phyloP scores from a whole-genome alignment of 2,113 vertebrate genomes.

The Colossoma macropomum region DNA sequence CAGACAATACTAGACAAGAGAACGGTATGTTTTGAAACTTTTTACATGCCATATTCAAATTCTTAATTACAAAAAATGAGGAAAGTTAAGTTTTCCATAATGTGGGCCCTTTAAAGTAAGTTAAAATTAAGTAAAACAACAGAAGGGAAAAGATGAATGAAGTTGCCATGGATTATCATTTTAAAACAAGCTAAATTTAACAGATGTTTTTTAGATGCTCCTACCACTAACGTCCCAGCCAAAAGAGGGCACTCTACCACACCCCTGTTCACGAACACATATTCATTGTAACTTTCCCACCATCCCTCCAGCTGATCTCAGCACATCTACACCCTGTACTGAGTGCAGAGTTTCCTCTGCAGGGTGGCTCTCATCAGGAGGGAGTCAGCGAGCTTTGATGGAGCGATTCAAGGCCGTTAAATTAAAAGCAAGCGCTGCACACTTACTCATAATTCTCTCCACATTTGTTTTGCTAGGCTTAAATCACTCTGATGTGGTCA shows the following conservation, averaged over 20 bases:
- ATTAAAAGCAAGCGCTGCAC: slow-evolving; percentile 31
- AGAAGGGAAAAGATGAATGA: no score
- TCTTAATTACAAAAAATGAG: no score
- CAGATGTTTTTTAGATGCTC: no score
- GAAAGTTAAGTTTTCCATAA: no score
- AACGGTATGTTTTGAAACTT: no score
- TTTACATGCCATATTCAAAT: no score
- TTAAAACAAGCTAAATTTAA: no score
- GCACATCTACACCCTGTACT: slow-evolving; percentile 28
- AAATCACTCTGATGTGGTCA: slow-evolving; percentile 48
- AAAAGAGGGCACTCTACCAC: not conserved
- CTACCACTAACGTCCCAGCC: not conserved
- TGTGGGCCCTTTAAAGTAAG: no score
- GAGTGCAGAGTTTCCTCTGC: slow-evolving; percentile 38
- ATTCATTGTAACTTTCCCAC: slow-evolving; percentile 3
- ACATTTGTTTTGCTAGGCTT: slow-evolving; percentile 33
- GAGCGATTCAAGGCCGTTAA: slow-evolving; percentile 44
- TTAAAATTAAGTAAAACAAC: no score
- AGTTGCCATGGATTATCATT: no score
- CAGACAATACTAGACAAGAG: no score
- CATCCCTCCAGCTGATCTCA: slow-evolving; percentile 39
- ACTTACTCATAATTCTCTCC: slow-evolving; percentile 42
- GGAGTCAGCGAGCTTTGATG: slow-evolving; percentile 27
- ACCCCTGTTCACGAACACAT: not conserved
- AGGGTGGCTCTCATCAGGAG: slow-evolving; percentile 10